Conservation (phyloP, 1,140 invertebrate genomes). For the Drosophila simulans region DNA sequence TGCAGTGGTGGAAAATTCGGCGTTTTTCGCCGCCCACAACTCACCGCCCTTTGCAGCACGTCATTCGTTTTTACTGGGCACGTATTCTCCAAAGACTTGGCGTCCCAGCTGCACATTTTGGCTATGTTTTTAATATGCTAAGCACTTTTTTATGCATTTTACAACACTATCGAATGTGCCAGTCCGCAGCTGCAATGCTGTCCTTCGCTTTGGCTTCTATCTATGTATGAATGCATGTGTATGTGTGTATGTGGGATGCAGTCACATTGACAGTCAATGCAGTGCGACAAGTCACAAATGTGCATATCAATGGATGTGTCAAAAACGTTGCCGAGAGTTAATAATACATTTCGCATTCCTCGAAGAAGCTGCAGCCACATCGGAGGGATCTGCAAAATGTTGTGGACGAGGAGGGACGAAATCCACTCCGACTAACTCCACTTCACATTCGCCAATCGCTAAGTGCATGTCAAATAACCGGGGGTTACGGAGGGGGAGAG, state of each 20-base stretch:
- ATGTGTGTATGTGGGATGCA: slow-evolving; percentile 15
- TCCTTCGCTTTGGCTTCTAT: slow-evolving; percentile 7
- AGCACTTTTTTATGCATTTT: slow-evolving; percentile 70
- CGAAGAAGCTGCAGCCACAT: slow-evolving; percentile 19
- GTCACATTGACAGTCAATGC: slow-evolving; percentile 50
- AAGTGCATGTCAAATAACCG: slow-evolving; percentile 51
- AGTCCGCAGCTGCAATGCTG: slow-evolving; percentile 30
- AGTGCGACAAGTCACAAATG: slow-evolving; percentile 69
- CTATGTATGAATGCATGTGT: background rate
- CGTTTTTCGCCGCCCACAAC: background rate
- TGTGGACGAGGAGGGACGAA: background rate
- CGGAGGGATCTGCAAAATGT: slow-evolving; percentile 7
- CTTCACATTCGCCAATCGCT: slow-evolving; percentile 46
- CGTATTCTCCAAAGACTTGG: slow-evolving; percentile 51
- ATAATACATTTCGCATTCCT: slow-evolving; percentile 53
- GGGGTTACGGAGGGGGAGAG: slow-evolving; percentile 11
- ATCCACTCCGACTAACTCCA: slow-evolving; percentile 44
- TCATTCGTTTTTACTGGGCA: slow-evolving; percentile 43
- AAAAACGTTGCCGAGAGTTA: slow-evolving; percentile 64
- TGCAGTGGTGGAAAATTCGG: background rate
- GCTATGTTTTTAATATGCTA: slow-evolving; percentile 73
- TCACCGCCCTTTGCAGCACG: background rate
- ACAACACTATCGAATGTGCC: slow-evolving; percentile 61
- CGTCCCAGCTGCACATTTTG: slow-evolving; percentile 46
- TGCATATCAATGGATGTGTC: slow-evolving; percentile 70